A percentile compares a stretch with the other conserved stretches of the same genome.
Conservation (phyloP, 1,140 invertebrate species). For the Drosophila fuyamai region DNA sequence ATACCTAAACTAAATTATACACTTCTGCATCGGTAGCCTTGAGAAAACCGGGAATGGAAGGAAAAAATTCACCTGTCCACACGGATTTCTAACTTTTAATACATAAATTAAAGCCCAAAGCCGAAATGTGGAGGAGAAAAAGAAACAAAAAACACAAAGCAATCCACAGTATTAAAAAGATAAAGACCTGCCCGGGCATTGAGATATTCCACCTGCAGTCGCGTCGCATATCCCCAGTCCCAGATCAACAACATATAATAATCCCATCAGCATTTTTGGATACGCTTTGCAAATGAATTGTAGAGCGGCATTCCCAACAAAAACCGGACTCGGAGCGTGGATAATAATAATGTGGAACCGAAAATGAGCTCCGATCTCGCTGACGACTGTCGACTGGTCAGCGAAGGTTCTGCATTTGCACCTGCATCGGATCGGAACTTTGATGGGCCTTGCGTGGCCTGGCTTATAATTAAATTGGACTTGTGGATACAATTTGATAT, state of each 20-base stretch:
- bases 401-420: constrained; percentile 69
- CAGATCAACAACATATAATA: constrained; percentile 76
- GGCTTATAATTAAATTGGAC: constrained; percentile 82
- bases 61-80: constrained; percentile 76
- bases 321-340: constrained; percentile 62
- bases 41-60: constrained; percentile 2
- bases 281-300: constrained; percentile 83
- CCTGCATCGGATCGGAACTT: constrained; percentile 65
- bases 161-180: constrained; percentile 74
- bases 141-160: constrained; percentile 54
- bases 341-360: constrained; percentile 83
- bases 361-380: constrained; percentile 70
- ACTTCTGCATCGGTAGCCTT: constrained; percentile 13
- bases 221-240: constrained; percentile 33
- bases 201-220: constrained; percentile 78
- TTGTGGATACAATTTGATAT: constrained; percentile 79
- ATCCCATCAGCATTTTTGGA: constrained; percentile 83
- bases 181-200: constrained; percentile 60
- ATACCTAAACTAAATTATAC: constrained; percentile 56
- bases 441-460: constrained; percentile 68
- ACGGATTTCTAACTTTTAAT: constrained; percentile 83
- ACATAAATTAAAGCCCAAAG: constrained; percentile 78
- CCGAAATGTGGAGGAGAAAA: constrained; percentile 26
- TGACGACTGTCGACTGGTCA: constrained; percentile 32
- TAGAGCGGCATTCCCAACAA: constrained; percentile 52